Percentiles rank a stretch among this genome's conserved stretches.
phyloP scores from a whole-genome alignment of 2,113 vertebrate species.

The Tautogolabrus adspersus region DNA sequence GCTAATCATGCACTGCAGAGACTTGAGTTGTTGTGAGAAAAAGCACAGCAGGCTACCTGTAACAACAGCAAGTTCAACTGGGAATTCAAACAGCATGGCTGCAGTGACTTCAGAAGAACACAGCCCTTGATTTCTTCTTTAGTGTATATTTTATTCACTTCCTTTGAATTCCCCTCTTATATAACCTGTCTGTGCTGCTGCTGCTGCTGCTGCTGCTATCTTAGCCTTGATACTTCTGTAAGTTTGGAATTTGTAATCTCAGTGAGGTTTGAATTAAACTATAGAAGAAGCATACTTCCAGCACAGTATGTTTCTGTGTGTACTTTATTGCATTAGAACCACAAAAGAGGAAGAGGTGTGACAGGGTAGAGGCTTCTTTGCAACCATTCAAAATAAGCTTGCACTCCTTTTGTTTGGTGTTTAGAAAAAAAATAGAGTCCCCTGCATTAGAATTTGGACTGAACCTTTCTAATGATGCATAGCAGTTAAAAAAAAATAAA shows the following conservation, averaged over 20 bases:
- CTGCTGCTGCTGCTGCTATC: background rate
- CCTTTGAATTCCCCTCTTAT: background rate
- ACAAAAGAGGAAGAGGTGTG: slow-evolving; percentile 11
- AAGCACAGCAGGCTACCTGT: background rate
- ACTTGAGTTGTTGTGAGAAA: slow-evolving; percentile 17
- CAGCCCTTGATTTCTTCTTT: background rate
- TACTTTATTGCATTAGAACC: background rate
- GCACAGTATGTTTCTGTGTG: background rate
- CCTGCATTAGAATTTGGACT: background rate
- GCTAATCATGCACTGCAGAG: slow-evolving; percentile 29
- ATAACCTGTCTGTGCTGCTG: background rate
- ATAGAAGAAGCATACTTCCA: background rate
- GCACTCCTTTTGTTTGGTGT: slow-evolving; percentile 3
- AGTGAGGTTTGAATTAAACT: background rate
- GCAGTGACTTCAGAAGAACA: background rate
- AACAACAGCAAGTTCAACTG: background rate
- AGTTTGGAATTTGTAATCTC: background rate
- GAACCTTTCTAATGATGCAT: background rate
- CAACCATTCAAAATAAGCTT: slow-evolving; percentile 3
- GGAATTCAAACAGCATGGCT: background rate
- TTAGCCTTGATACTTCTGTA: background rate
- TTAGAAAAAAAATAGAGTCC: background rate
- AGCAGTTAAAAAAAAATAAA: background rate
- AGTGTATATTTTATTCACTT: background rate
- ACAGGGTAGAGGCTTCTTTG: background rate